A percentile compares a stretch with the other conserved stretches of the same genome.
These are phyloP conservation scores for Allophyes oxyacanthae DNA, from an alignment of 2,888 invertebrate species.

Conservation along the genomic window DNA sequence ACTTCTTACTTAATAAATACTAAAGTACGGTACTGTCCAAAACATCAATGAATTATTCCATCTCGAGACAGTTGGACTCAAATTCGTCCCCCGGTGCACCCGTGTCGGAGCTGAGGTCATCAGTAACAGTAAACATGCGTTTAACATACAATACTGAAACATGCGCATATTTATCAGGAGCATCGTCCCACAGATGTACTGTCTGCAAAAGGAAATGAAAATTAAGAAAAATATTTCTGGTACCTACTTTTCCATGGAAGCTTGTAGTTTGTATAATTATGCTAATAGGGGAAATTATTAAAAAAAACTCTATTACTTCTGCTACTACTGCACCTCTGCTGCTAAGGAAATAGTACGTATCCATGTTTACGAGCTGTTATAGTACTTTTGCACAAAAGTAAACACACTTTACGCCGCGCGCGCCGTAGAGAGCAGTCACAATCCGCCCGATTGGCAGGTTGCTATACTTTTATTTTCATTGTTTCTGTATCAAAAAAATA, in stretches of 20 bases:
- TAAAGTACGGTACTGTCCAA: background rate
- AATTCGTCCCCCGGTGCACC: conserved; percentile 46
- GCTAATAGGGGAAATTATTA: conserved; percentile 5
- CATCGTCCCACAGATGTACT: conserved; percentile 59
- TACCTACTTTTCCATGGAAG: conserved; percentile 30
- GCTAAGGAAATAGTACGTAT: too few species aligned
- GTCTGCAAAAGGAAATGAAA: conserved; percentile 72
- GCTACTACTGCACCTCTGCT: background rate
- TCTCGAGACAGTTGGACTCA: conserved; percentile 28
- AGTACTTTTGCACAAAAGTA: too few species aligned
- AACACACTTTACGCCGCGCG: too few species aligned
- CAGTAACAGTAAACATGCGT: conserved; percentile 71
- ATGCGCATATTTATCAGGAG: conserved; percentile 79
- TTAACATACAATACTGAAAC: conserved; percentile 69
- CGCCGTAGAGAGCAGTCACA: conserved; percentile 1
- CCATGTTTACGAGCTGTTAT: too few species aligned
- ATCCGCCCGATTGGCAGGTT: conserved; percentile 14
- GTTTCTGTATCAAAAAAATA: conserved; percentile 38
- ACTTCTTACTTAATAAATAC: too few species aligned
- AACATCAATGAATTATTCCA: conserved; percentile 39
- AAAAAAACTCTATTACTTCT: background rate
- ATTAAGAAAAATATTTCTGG: conserved; percentile 60
- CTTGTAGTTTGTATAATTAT: conserved; percentile 25
- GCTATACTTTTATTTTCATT: conserved; percentile 37
- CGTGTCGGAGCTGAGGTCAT: conserved; percentile 74